Percentiles rank a stretch among this genome's conserved stretches.
phyloP scores from a whole-genome alignment of 2,888 invertebrate species.

The Parnassius smintheus region DNA sequence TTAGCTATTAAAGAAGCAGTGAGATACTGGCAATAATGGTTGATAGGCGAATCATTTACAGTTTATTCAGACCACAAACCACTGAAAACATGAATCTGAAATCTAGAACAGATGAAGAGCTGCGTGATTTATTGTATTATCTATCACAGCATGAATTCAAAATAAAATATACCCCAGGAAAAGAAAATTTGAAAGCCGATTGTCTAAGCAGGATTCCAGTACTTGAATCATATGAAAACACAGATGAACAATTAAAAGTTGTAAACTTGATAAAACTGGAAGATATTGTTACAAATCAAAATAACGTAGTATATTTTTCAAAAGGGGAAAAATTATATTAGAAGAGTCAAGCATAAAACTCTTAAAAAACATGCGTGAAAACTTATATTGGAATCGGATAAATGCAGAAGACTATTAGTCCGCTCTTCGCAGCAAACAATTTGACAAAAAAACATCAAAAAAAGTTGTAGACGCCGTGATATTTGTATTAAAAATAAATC shows the following conservation, averaged over 20 bases:
- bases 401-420: too few species aligned
- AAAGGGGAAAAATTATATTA: conserved; percentile 30
- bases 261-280: conserved; percentile 34
- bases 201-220: conserved; percentile 35
- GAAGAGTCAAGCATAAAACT: conserved; percentile 29
- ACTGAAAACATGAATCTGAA: conserved; percentile 30
- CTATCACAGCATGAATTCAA: conserved; percentile 39
- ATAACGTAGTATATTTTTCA: conserved; percentile 29
- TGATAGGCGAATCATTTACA: conserved; percentile 28
- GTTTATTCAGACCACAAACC: conserved; percentile 35
- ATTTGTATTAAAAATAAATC: too few species aligned
- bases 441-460: too few species aligned
- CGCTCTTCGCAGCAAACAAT: too few species aligned
- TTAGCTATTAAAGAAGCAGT: background rate
- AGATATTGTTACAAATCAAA: conserved; percentile 33
- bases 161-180: conserved; percentile 34
- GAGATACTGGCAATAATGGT: conserved; percentile 1
- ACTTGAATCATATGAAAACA: conserved; percentile 30
- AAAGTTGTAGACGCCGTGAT: too few species aligned
- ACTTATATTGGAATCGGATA: background rate
- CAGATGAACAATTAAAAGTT: conserved; percentile 34
- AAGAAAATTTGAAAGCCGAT: conserved; percentile 32
- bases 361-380: conserved; percentile 26
- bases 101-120: conserved; percentile 31
- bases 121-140: conserved; percentile 35